phyloP scores from a whole-genome alignment of 1,140 invertebrate genomes.

The Pseudoatta argentina region DNA sequence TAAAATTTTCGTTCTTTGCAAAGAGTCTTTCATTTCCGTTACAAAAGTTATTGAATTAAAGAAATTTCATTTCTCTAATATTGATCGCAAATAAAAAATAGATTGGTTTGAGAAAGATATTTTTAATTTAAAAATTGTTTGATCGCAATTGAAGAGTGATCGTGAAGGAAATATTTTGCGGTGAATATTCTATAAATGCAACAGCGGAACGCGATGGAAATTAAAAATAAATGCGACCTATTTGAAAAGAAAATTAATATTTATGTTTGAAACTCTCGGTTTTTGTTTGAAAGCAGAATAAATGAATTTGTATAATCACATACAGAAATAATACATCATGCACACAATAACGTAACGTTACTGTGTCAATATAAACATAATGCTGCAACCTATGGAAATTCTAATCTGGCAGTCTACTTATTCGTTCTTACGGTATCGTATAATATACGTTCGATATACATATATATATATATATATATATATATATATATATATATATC shows the following conservation, averaged over 20 bases:
- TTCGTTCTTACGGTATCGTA: not conserved
- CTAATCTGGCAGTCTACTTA: slow-evolving; percentile 24
- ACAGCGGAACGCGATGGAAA: not conserved
- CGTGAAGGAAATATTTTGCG: not conserved
- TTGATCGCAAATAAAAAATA: not conserved
- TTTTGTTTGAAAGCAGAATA: slow-evolving; percentile 3
- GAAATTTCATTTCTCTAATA: not conserved
- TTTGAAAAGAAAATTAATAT: slow-evolving; percentile 26
- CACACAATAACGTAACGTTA: slow-evolving; percentile 5
- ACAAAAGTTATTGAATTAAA: not conserved
- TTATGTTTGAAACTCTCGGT: slow-evolving; percentile 30
- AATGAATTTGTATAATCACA: slow-evolving; percentile 28
- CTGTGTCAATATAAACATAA: not conserved
- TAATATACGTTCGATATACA: not conserved
- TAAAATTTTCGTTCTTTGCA: slow-evolving; percentile 12
- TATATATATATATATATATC: no score
- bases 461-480: no score
- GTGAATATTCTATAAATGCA: not conserved
- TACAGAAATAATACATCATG: not conserved
- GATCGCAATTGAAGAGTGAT: not conserved
- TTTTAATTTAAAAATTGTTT: not conserved
- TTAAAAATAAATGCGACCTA: slow-evolving; percentile 23
- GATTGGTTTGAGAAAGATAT: not conserved
- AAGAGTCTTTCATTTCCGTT: not conserved
- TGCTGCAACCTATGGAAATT: not conserved